Evolutionary conservation across 2,888 invertebrate genomes (phyloP).

Genomic region (Petrophora chlorosata): DNA sequence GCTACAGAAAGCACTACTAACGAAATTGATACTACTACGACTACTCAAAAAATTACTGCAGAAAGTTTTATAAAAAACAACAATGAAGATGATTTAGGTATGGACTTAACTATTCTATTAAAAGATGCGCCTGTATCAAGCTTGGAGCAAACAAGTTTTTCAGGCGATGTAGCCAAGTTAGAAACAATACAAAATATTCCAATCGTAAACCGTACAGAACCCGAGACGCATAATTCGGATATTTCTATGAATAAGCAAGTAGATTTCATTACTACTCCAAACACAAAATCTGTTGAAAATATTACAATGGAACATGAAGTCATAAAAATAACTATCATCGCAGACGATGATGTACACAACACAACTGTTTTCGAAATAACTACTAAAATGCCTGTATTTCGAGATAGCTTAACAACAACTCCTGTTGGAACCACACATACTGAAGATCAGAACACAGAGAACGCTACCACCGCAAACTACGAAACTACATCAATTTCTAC

Average conservation of each 20-base stretch:
- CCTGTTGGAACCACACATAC: conserved; percentile 12
- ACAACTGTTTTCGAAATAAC: conserved; percentile 58
- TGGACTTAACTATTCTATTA: conserved; percentile 69
- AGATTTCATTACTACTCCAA: conserved; percentile 7
- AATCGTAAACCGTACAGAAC: conserved; percentile 8
- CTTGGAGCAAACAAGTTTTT: conserved; percentile 43
- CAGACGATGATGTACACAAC: conserved; percentile 42
- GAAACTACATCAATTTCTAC: conserved; percentile 26
- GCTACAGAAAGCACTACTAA: conserved; percentile 31
- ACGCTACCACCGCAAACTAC: conserved; percentile 12
- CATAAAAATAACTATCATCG: conserved; percentile 56
- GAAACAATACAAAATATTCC: conserved; percentile 39
- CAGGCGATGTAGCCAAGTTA: conserved; percentile 47
- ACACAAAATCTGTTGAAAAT: conserved; percentile 26
- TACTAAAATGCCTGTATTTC: conserved; percentile 56
- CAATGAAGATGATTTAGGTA: conserved; percentile 52
- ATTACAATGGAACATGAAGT: conserved; percentile 47
- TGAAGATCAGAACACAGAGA: conserved; percentile 21
- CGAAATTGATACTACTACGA: conserved; percentile 34
- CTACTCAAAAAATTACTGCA: conserved; percentile 28
- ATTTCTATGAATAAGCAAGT: conserved; percentile 11
- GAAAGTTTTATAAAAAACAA: conserved; percentile 29
- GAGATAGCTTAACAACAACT: conserved; percentile 32
- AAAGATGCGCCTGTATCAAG: conserved; percentile 50
- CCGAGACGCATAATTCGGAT: conserved; percentile 5